Base-by-base conservation (phyloP, 2,888 invertebrate species). In the Chouioia cunea region DNA sequence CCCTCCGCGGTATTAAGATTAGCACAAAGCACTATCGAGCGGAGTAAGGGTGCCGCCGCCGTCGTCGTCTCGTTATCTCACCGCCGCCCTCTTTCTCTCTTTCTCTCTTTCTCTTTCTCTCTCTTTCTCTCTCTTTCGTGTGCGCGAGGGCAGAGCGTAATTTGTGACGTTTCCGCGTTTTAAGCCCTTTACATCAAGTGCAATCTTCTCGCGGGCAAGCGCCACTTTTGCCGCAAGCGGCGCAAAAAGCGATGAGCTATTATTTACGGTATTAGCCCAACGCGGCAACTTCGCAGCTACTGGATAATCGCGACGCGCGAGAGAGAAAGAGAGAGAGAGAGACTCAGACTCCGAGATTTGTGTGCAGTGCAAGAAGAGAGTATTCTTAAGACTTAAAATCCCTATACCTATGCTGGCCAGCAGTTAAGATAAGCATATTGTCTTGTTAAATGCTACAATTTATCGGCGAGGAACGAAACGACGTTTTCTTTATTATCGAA, bases 1-100 rank as follows among this genome's bases (percentile, higher is more conserved):
- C 58, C 59, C 71, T 65, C 60, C 62, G 57, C 76, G 77, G 80
- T 81, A 81, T 81, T 81, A 81, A 81, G 81, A 81, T 81, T 81
- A 81, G 79, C 79, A 81, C 80, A 80, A 79, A 80, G 80, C 79
- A 76, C 77, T 77, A 75, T 75, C 76, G 71, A 75, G 74, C 74
- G 71, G 70, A 36, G 36, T 36, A 6, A 36, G 23, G 23, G 44
- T 12, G 36, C 36, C 58, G 43, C 59, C 48, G 27, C 44, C 36
- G 2, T 65, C 54, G 36, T 62, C 65, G 54, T 69, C 69, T 59
- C 67, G 53, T 71, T 64, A 50, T 57, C n/a, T 66, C 58, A 20
- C 50, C 12, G 20, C 36, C 43, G 57, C 23, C 62, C 60, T 60
- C 47, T 56, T 47, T 63, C 58, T 22, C 36, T 18, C 59, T 48